These are phyloP conservation scores for Neogale vison DNA, from an alignment of 2,113 vertebrate genomes.

Conservation along the genomic window DNA sequence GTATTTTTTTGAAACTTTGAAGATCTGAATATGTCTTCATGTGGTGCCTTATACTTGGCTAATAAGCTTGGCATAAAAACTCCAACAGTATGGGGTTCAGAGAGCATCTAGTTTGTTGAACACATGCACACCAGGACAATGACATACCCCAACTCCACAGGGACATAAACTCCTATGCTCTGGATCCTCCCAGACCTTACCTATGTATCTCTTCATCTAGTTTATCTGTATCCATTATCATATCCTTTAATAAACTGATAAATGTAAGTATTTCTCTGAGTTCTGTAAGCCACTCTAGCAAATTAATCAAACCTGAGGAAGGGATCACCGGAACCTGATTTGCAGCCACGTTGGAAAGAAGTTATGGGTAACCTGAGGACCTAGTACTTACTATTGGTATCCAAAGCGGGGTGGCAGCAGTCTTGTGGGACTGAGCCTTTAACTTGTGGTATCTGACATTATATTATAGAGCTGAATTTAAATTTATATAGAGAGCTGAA, in stretches of 20 bases:
- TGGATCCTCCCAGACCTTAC: background rate
- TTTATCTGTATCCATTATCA: background rate
- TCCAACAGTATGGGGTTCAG: background rate
- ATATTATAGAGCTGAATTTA: background rate
- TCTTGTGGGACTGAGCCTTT: background rate
- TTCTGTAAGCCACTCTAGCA: background rate
- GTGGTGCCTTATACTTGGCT: background rate
- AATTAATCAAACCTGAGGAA: background rate
- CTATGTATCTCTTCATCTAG: background rate
- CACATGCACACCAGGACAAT: background rate
- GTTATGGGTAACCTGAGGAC: background rate
- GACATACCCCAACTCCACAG: background rate
- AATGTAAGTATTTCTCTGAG: background rate
- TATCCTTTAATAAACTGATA: background rate
- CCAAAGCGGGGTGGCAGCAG: background rate
- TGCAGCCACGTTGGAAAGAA: background rate
- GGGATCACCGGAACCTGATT: background rate
- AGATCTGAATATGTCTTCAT: background rate
- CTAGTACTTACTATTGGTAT: background rate
- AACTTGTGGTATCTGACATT: background rate
- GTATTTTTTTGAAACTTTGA: background rate
- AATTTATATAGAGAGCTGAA: background rate
- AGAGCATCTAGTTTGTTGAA: background rate
- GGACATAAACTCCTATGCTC: background rate
- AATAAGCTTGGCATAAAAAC: background rate